phyloP scores from a whole-genome alignment of 1,140 invertebrate genomes.

The Diprion similis region DNA sequence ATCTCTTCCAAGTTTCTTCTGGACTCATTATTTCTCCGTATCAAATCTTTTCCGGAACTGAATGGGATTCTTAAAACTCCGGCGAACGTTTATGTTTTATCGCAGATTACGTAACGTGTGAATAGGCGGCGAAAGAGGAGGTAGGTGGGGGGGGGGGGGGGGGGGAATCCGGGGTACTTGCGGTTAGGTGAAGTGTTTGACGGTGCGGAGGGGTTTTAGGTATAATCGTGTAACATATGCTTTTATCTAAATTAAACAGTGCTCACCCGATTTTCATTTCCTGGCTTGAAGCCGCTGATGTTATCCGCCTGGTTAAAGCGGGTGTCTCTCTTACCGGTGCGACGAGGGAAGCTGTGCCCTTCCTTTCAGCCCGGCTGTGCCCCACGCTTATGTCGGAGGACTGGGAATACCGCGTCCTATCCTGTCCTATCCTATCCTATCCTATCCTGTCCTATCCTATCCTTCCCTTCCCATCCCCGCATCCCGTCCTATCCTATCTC shows the following conservation, averaged over 20 bases:
- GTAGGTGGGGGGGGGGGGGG: too few relatives aligned
- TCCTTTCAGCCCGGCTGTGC: too few relatives aligned
- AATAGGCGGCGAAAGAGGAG: too few relatives aligned
- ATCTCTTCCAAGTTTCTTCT: too few relatives aligned
- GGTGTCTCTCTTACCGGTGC: neutral
- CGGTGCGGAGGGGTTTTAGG: too few relatives aligned
- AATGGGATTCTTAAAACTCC: too few relatives aligned
- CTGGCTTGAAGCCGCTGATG: constrained; percentile 58
- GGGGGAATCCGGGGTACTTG: neutral
- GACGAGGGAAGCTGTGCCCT: neutral
- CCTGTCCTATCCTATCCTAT: neutral
- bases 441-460: neutral
- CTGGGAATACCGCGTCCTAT: neutral
- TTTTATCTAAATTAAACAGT: constrained; percentile 68
- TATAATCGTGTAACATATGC: constrained; percentile 59
- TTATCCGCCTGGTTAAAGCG: constrained; percentile 49
- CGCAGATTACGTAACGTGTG: too few relatives aligned
- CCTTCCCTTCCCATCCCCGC: constrained; percentile 1
- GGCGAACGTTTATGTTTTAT: too few relatives aligned
- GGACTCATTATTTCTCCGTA: too few relatives aligned
- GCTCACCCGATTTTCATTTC: constrained; percentile 66
- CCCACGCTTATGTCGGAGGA: neutral
- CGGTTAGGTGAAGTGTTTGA: neutral
- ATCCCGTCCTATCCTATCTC: constrained; percentile 25
- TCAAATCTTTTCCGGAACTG: too few relatives aligned